Percentiles rank a stretch among this genome's conserved stretches.
phyloP scores from a whole-genome alignment of 1,140 invertebrate species.

The Heliothis virescens region DNA sequence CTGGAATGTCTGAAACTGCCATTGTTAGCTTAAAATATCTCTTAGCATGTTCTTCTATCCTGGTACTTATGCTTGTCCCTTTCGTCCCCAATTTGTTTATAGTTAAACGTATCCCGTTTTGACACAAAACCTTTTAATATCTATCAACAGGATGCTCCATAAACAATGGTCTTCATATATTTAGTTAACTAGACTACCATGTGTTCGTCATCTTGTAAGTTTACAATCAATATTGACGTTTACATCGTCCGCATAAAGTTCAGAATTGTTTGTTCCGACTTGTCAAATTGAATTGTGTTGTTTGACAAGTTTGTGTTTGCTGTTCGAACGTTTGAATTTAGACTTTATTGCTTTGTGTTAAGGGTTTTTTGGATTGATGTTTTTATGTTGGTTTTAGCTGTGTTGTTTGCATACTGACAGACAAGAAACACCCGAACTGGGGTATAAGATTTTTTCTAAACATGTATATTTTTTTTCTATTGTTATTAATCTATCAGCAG shows the following conservation, averaged over 20 bases:
- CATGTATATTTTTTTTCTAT: conserved; percentile 64
- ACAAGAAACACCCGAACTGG: conserved; percentile 74
- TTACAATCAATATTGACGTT: conserved; percentile 42
- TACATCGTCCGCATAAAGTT: conserved; percentile 36
- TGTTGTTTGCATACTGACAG: conserved; percentile 73
- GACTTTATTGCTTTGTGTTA: conserved; percentile 54
- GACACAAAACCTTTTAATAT: conserved; percentile 73
- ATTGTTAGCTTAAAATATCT: too few species aligned
- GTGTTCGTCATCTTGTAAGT: conserved; percentile 57
- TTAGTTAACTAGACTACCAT: conserved; percentile 79
- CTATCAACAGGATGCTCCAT: conserved; percentile 75
- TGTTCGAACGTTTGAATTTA: conserved; percentile 55
- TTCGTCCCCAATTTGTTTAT: too few species aligned
- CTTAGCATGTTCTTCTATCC: too few species aligned
- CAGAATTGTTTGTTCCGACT: conserved; percentile 36
- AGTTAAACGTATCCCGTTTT: conserved; percentile 26
- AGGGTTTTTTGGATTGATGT: conserved; percentile 45
- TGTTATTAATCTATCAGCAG: conserved; percentile 72
- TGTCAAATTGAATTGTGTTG: conserved; percentile 46
- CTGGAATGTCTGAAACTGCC: too few species aligned
- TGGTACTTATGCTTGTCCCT: too few species aligned
- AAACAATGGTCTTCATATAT: conserved; percentile 78
- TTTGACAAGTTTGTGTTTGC: conserved; percentile 47
- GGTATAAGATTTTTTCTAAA: conserved; percentile 63
- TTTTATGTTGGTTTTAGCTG: conserved; percentile 36